These are phyloP conservation scores for Axea sp. DNA, from an alignment of 2,888 invertebrate genomes.

Conservation along the genomic window DNA sequence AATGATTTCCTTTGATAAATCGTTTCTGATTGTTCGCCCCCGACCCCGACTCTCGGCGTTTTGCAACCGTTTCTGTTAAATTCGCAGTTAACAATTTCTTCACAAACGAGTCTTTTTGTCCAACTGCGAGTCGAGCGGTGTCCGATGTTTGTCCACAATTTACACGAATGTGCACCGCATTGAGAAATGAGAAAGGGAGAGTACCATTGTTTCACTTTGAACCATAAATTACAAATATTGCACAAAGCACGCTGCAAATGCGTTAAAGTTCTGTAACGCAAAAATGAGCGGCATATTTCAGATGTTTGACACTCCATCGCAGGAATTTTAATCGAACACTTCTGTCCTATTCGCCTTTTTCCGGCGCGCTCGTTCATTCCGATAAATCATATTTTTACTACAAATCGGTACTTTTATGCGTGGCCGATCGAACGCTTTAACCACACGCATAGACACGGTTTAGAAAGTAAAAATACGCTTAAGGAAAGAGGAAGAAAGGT, in stretches of 20 bases:
- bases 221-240: conserved; percentile 54
- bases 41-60: no score
- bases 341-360: conserved; percentile 18
- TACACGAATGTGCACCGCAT: conserved; percentile 3
- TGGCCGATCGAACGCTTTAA: no score
- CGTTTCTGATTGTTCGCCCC: no score
- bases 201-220: conserved; percentile 48
- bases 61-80: no score
- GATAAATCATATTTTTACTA: conserved; percentile 40
- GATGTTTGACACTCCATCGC: conserved; percentile 40
- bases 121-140: no score
- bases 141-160: conserved; percentile 5
- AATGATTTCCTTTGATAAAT: no score
- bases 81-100: no score
- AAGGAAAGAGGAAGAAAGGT: no score
- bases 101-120: no score
- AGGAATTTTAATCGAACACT: conserved; percentile 44
- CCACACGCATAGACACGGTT: no score
- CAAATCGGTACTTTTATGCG: no score
- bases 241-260: conserved; percentile 51
- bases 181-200: conserved; percentile 29
- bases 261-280: conserved; percentile 44
- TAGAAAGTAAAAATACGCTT: no score
- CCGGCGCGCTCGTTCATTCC: conserved; percentile 12
- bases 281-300: conserved; percentile 44